Conservation (phyloP, 2,797 vertebrate species). For the Bovichtus variegatus region DNA sequence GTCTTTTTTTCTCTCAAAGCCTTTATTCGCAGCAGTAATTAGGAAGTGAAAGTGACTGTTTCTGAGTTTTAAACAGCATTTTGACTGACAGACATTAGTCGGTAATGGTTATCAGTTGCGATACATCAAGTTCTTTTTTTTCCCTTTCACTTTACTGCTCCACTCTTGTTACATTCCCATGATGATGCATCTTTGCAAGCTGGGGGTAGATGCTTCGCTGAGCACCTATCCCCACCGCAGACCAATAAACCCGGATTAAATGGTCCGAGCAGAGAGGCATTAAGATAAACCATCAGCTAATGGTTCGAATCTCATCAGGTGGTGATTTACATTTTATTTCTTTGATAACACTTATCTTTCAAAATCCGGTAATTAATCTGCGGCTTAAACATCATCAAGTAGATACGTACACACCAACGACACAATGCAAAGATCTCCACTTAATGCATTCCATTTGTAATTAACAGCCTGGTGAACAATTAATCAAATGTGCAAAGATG, state of each 20-base stretch:
- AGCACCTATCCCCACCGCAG: conserved; percentile 40
- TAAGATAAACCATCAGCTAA: conserved; percentile 46
- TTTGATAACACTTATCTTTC: conserved; percentile 48
- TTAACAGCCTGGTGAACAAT: conserved; percentile 77
- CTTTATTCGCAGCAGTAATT: conserved; percentile 12
- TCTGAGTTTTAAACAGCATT: conserved; percentile 49
- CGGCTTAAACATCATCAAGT: conserved; percentile 13
- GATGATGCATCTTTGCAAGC: conserved; percentile 52
- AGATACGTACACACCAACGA: not conserved
- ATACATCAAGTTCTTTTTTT: conserved; percentile 32
- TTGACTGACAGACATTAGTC: conserved; percentile 44
- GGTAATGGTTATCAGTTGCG: conserved; percentile 23
- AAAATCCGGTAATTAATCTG: conserved; percentile 40
- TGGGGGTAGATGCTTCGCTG: conserved; percentile 24
- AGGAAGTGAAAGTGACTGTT: conserved; percentile 43
- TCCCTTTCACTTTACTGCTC: conserved; percentile 22
- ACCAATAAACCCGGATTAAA: conserved; percentile 66
- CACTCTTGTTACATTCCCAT: conserved; percentile 42
- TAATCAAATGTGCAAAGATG: conserved; percentile 63
- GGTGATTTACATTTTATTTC: conserved; percentile 52
- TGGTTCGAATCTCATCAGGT: conserved; percentile 39
- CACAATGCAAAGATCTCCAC: conserved; percentile 44
- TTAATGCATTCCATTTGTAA: conserved; percentile 67
- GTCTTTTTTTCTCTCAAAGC: conserved; percentile 16
- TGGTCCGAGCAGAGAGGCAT: conserved; percentile 23